phyloP scores from a whole-genome alignment of 1,140 invertebrate genomes.

The Pachyrhynchus sulphureomaculatus region DNA sequence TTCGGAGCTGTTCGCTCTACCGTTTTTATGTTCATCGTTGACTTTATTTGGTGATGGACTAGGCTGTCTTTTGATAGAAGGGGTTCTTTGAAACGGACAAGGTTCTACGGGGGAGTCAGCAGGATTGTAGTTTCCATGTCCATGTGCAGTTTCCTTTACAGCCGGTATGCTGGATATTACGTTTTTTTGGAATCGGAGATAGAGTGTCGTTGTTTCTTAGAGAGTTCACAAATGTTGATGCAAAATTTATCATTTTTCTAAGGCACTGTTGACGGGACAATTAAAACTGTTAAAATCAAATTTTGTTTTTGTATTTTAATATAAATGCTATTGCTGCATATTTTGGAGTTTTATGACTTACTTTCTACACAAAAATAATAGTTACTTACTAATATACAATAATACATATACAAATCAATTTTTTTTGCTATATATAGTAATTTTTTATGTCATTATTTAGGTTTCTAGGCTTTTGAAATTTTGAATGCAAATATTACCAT shows the following conservation, averaged over 20 bases:
- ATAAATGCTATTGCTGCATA: background rate
- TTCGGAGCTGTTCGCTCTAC: background rate
- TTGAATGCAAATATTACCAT: too few species aligned
- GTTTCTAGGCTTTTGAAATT: too few species aligned
- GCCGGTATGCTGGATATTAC: slow-evolving; percentile 62
- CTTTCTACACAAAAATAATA: too few species aligned
- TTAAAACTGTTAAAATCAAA: too few species aligned
- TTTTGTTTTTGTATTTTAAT: too few species aligned
- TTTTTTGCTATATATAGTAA: too few species aligned
- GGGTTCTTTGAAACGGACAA: slow-evolving; percentile 30
- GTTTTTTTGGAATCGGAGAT: slow-evolving; percentile 57
- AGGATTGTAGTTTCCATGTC: slow-evolving; percentile 34
- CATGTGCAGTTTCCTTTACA: slow-evolving; percentile 72
- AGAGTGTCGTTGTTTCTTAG: slow-evolving; percentile 52
- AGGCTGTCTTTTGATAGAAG: slow-evolving; percentile 26
- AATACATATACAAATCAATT: too few species aligned
- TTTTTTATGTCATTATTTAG: too few species aligned
- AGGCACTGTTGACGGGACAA: background rate
- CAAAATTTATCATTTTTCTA: slow-evolving; percentile 59
- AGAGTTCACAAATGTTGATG: slow-evolving; percentile 66
- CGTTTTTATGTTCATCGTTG: background rate
- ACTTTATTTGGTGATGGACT: slow-evolving; percentile 6
- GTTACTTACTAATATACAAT: too few species aligned
- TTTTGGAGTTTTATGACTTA: too few species aligned
- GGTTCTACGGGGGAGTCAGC: slow-evolving; percentile 5